These are phyloP conservation scores for Brachionus rotundiformis DNA, from an alignment of 1,140 invertebrate species.

Conservation along the genomic window DNA sequence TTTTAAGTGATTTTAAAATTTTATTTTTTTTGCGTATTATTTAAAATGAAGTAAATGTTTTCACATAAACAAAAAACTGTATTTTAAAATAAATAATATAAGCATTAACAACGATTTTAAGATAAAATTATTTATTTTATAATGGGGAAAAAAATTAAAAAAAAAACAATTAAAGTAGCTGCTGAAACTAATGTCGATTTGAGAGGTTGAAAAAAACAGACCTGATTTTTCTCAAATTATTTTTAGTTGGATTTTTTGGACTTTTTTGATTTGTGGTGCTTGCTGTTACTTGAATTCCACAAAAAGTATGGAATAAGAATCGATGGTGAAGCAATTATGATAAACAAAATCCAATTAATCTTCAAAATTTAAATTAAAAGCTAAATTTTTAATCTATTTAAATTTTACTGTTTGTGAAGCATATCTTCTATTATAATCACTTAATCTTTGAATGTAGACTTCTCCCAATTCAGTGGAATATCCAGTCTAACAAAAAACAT, in stretches of 20 bases:
- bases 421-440: slow-evolving; percentile 95
- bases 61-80: neutral
- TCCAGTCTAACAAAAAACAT: slow-evolving; percentile 72
- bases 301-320: slow-evolving; percentile 88
- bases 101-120: neutral
- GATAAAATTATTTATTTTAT: neutral
- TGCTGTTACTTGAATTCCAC: slow-evolving; percentile 90
- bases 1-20: no score
- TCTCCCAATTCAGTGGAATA: slow-evolving; percentile 93
- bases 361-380: slow-evolving; percentile 56
- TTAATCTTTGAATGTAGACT: slow-evolving; percentile 88
- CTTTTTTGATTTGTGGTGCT: slow-evolving; percentile 73
- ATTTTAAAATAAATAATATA: no score
- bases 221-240: neutral
- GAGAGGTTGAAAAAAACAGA: neutral
- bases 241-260: slow-evolving; percentile 35
- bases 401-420: slow-evolving; percentile 85
- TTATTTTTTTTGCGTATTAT: no score
- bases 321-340: slow-evolving; percentile 90
- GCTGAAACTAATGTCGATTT: neutral
- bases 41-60: neutral
- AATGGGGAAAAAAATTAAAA: neutral
- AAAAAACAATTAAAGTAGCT: neutral
- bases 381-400: neutral
- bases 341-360: slow-evolving; percentile 93